These are phyloP conservation scores for Antennarius maculatus DNA, from an alignment of 2,797 vertebrate species.

Conservation along the genomic window DNA sequence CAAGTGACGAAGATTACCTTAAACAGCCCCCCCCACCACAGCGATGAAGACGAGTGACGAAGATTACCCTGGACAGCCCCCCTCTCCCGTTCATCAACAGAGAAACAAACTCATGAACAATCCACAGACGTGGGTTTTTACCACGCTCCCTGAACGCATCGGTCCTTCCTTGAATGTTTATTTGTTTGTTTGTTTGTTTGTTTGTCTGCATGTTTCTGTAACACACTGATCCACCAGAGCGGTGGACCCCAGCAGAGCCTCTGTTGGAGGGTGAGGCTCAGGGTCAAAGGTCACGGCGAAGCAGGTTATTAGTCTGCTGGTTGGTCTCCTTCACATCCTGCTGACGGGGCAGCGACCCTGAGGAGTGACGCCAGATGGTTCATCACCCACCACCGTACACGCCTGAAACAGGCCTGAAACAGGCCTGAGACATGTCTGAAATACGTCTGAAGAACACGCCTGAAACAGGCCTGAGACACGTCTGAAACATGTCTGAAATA, in stretches of 20 bases:
- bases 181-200: no score
- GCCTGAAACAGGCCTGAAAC: background rate
- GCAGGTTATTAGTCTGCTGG: slow-evolving; percentile 11
- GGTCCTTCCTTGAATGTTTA: background rate
- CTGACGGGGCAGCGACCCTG: slow-evolving; percentile 42
- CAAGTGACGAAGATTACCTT: slow-evolving; percentile 55
- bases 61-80: no score
- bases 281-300: slow-evolving; percentile 23
- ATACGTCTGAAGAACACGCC: no score
- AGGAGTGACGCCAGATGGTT: background rate
- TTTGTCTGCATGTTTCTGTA: no score
- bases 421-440: no score
- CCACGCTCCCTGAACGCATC: background rate
- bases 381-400: no score
- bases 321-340: slow-evolving; percentile 30
- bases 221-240: no score
- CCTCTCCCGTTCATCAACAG: no score
- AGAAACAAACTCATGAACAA: background rate
- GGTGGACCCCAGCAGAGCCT: no score
- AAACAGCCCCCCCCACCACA: slow-evolving; percentile 24
- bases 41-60: no score
- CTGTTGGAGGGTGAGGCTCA: slow-evolving; percentile 22
- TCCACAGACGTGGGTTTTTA: background rate
- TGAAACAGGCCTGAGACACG: no score
- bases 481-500: no score